Evolutionary conservation across 1,140 invertebrate species (phyloP).

Genomic region (Helicoverpa zea): DNA sequence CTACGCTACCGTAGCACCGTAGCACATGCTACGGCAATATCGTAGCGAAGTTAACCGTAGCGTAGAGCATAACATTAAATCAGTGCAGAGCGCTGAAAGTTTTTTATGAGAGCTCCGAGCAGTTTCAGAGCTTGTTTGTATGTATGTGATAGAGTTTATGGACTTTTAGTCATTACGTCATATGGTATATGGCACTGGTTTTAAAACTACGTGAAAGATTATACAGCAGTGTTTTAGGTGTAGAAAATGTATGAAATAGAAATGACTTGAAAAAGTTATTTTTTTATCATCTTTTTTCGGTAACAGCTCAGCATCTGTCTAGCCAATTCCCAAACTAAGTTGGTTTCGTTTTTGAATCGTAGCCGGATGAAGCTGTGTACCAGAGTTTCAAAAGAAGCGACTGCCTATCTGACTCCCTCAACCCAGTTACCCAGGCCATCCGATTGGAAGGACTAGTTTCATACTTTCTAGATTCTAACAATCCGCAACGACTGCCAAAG

Average conservation of each 20-base stretch:
- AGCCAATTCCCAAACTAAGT: too few species aligned
- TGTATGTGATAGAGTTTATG: constrained; percentile 21
- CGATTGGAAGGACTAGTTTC: too few species aligned
- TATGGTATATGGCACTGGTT: not conserved
- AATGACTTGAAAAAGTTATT: not conserved
- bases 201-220: not conserved
- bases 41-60: constrained; percentile 11
- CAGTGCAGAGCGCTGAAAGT: constrained; percentile 22
- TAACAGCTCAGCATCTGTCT: too few species aligned
- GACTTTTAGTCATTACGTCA: not conserved
- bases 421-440: too few species aligned
- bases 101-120: constrained; percentile 25
- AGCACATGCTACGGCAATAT: constrained; percentile 25
- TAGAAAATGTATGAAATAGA: too few species aligned
- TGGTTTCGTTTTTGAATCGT: too few species aligned
- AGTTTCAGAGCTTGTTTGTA: constrained; percentile 33
- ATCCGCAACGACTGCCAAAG: too few species aligned
- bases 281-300: too few species aligned
- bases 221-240: not conserved
- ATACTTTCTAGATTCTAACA: too few species aligned
- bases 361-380: too few species aligned
- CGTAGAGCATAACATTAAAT: constrained; percentile 32
- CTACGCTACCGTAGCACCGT: constrained; percentile 9
- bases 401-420: too few species aligned
- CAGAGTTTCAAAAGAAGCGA: too few species aligned